These are phyloP conservation scores for Lasioglossum malachurum DNA, from an alignment of 2,888 invertebrate species.

Conservation along the genomic window DNA sequence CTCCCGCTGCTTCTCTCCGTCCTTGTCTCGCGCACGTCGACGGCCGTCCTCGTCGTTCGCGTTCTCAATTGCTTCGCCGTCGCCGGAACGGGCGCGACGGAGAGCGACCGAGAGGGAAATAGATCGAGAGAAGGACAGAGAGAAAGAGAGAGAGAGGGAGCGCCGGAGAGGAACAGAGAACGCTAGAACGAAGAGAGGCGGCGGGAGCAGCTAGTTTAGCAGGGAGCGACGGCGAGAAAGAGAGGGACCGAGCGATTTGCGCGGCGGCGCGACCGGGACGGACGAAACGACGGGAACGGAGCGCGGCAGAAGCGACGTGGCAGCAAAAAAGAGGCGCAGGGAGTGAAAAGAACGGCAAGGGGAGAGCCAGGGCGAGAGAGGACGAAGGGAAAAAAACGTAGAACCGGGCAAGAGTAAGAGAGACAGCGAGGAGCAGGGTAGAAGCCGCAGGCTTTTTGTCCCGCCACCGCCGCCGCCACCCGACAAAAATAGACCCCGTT, in stretches of 20 bases:
- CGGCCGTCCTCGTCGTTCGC: conserved; percentile 61
- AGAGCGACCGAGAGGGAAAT: conserved; percentile 40
- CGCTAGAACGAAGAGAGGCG: conserved; percentile 20
- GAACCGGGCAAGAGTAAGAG: conserved; percentile 55
- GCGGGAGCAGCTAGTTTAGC: conserved; percentile 43
- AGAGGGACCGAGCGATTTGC: conserved; percentile 37
- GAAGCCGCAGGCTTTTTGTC: conserved; percentile 84
- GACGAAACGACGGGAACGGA: conserved; percentile 55
- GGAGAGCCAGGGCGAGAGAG: conserved; percentile 49
- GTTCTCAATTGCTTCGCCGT: conserved; percentile 69
- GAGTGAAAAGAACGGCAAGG: conserved; percentile 74
- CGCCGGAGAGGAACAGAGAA: conserved; percentile 18
- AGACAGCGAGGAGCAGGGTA: conserved; percentile 69
- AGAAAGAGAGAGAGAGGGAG: background rate
- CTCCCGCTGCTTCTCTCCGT: conserved; percentile 34
- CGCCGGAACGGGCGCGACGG: conserved; percentile 50
- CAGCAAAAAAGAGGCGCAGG: conserved; percentile 78
- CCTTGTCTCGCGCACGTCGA: conserved; percentile 25
- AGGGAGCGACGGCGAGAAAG: conserved; percentile 10
- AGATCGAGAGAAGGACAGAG: background rate
- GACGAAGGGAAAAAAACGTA: conserved; percentile 67
- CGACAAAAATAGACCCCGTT: conserved; percentile 82
- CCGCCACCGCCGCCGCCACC: conserved; percentile 79
- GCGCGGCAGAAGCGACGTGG: conserved; percentile 68
- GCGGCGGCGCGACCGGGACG: conserved; percentile 31